Base-by-base conservation (phyloP, 1,140 invertebrate genomes). In the Ylistrum balloti region DNA sequence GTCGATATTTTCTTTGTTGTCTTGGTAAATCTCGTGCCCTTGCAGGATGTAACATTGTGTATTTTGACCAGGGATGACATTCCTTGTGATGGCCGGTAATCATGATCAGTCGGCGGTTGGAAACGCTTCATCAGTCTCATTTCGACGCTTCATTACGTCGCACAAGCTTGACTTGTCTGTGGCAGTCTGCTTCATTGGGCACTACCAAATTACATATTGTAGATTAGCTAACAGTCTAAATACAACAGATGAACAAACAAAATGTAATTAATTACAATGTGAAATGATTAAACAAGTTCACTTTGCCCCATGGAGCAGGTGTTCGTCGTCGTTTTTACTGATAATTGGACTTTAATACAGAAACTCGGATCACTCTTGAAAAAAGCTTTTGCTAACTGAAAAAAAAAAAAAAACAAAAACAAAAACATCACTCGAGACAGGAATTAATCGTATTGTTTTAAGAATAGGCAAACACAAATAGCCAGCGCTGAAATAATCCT, bases 211-310 rank as follows among this genome's bases (percentile, higher is more conserved):
- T 45, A 17, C 41, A 45, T 74, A 74, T 74, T 28, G n/a, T 5
- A 28, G 56, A 74, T 74, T 28, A 74, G 56, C 56, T 74, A 74
- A 74, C 56, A 28, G 22, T 28, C 56, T 74, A 74, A 74, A 74
- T 74, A 74, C 56, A 74, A 28, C 56, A 74, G 56, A 74, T 74
- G 56, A 74, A n/a, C 22, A 28, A n/a, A n/a, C 22, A n/a, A 11
- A 74, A 74, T n/a, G 56, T 74, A 74, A 74, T 74, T 74, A 74
- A 74, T 74, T 74, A 74, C 22, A 28, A n/a, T n/a, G 56, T 9
- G 56, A 74, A 74, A 28, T 74, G 56, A 74, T 74, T 74, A 28
- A 74, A 74, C 56, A 74, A 17, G 56, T 74, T 74, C 56, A 28
- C 56, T n/a, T 28, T n/a, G 56, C 56, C n/a, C 22, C n/a, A 11